Conservation (phyloP, 2,888 invertebrate genomes). For the Eretmocerus hayati region DNA sequence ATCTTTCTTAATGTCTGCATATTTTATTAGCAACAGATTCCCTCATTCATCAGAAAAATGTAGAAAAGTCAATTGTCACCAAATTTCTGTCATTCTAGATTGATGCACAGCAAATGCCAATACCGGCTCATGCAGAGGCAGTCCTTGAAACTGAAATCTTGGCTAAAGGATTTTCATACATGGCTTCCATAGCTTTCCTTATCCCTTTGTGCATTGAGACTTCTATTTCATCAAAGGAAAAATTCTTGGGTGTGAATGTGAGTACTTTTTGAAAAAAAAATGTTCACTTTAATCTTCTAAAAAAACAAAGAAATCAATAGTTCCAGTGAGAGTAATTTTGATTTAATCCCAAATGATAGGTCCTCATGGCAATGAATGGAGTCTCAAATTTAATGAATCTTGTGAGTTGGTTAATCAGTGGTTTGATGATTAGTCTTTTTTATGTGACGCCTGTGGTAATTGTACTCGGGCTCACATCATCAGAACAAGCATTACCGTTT, state of each 20-base stretch:
- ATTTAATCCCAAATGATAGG: conserved; percentile 30
- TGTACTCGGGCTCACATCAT: conserved; percentile 25
- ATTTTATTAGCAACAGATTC: too few relatives aligned
- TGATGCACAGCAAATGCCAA: conserved; percentile 34
- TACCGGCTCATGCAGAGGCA: conserved; percentile 27
- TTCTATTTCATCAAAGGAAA: conserved; percentile 32
- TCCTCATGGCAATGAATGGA: conserved; percentile 39
- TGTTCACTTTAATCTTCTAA: background rate
- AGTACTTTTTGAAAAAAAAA: conserved; percentile 18
- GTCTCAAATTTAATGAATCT: conserved; percentile 33
- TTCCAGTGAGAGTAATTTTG: background rate
- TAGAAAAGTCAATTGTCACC: too few relatives aligned
- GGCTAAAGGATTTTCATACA: conserved; percentile 24
- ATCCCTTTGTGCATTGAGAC: conserved; percentile 33
- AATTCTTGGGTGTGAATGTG: conserved; percentile 36
- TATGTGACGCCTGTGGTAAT: conserved; percentile 29
- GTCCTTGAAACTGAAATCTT: conserved; percentile 19
- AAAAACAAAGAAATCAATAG: too few relatives aligned
- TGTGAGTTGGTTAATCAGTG: conserved; percentile 35
- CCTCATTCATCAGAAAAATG: too few relatives aligned
- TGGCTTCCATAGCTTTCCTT: conserved; percentile 30
- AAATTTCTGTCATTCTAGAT: conserved; percentile 25
- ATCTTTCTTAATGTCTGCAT: too few relatives aligned
- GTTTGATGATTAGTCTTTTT: conserved; percentile 28
- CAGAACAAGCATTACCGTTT: conserved; percentile 3